These are phyloP conservation scores for Eulimnadia texana DNA, from an alignment of 1,140 invertebrate genomes.

Conservation along the genomic window DNA sequence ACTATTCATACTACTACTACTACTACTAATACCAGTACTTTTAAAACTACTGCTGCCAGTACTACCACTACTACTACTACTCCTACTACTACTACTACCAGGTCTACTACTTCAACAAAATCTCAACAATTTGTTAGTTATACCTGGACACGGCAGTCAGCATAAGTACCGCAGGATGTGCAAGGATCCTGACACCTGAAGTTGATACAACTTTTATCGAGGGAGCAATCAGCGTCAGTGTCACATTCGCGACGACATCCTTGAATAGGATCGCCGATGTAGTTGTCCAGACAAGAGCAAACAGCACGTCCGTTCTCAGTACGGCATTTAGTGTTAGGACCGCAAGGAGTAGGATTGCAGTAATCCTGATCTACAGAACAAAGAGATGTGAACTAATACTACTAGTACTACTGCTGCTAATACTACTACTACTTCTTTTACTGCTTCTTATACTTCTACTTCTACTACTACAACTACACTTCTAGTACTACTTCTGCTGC, in stretches of 20 bases:
- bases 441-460: too few species aligned
- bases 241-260: constrained; percentile 67
- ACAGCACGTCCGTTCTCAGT: constrained; percentile 56
- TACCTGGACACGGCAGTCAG: constrained; percentile 15
- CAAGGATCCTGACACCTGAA: constrained; percentile 18
- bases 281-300: constrained; percentile 54
- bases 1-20: too few species aligned
- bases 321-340: constrained; percentile 59
- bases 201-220: constrained; percentile 13
- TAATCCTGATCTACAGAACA: constrained; percentile 45
- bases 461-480: too few species aligned
- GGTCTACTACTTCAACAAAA: too few species aligned
- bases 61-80: too few species aligned
- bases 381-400: too few species aligned
- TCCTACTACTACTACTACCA: too few species aligned
- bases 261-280: constrained; percentile 51
- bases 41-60: too few species aligned
- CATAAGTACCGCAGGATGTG: constrained; percentile 13
- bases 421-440: too few species aligned
- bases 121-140: too few species aligned
- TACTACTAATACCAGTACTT: not conserved
- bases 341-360: constrained; percentile 63
- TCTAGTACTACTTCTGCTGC: too few species aligned
- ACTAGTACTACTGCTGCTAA: too few species aligned
- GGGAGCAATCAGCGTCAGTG: constrained; percentile 50